phyloP scores from a whole-genome alignment of 2,888 invertebrate species.

The Orthosia cruda region DNA sequence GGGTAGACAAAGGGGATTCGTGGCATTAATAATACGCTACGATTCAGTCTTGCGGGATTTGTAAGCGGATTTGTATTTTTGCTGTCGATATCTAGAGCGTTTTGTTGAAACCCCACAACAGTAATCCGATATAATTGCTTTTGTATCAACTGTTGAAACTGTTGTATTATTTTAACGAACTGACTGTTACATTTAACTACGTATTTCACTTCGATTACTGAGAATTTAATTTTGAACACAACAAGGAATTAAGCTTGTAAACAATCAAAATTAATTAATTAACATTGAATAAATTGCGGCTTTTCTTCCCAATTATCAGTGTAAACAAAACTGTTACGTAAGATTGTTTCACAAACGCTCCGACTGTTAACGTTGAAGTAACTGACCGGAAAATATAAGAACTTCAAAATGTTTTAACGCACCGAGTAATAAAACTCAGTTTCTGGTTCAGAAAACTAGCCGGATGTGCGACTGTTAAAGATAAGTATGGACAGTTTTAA shows the following conservation, averaged over 20 bases:
- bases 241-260: constrained; percentile 33
- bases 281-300: constrained; percentile 46
- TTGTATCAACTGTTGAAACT: constrained; percentile 5
- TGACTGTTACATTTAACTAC: neutral
- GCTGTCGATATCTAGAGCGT: constrained; percentile 22
- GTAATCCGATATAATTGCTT: constrained; percentile 41
- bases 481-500: constrained; percentile 43
- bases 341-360: constrained; percentile 30
- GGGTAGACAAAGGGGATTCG: constrained; percentile 18
- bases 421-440: constrained; percentile 32
- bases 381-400: constrained; percentile 2
- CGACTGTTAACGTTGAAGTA: neutral
- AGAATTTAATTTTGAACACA: constrained; percentile 35
- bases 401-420: constrained; percentile 27
- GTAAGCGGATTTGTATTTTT: constrained; percentile 48
- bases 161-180: constrained; percentile 11
- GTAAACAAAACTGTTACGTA: constrained; percentile 31
- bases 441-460: constrained; percentile 35
- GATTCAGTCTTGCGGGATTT: constrained; percentile 15
- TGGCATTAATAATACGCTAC: constrained; percentile 29
- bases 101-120: constrained; percentile 23
- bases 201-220: constrained; percentile 11
- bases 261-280: constrained; percentile 55
- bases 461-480: constrained; percentile 21
- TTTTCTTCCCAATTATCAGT: constrained; percentile 39